Base-by-base conservation (phyloP, 1,140 invertebrate species). In the Pissodes strobi region DNA sequence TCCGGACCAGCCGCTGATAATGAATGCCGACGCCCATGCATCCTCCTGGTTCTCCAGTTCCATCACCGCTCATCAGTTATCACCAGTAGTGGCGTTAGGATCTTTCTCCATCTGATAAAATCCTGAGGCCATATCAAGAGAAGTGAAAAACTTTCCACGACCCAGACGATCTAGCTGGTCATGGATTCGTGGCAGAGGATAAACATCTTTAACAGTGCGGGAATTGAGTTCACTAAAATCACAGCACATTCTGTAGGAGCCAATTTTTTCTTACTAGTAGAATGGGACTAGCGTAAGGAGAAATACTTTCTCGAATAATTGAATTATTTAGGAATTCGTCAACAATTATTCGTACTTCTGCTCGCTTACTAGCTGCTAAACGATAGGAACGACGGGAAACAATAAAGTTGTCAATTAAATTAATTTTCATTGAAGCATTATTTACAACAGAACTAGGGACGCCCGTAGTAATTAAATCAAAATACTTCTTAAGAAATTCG, bases 281-380 rank as follows among this genome's bases (percentile, higher is more conserved):
- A 0, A 78, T 72, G 1, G 74, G 48, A 22, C 63, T 65, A 72
- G 77, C 71, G 74, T 75, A 80, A 3, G 71, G 70, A 17, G 74
- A 78, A 5, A 71, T 64, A 13, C 71, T 73, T 55, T 73, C 70
- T 59, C 78, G 68, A 17, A 79, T 76, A 0, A 80, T 72, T 6
- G 70, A 72, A 8, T 71, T 68, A 15, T 66, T 52, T 9, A 78
- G 48, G 67, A 79, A 22, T 3, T 65, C 62, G 5, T 49, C n/a
- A 12, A 68, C 25, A 17, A 60, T 52, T 52, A 45, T 21, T 21
- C 38, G 10, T 12, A 65, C 62, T 10, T 2, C 23, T 60, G 10
- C 10, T 30, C 55, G 22, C 37, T 58, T 23, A 38, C 10, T 23
- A 37, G 23, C 12, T 9, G 56, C 15, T 2, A 68, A 48, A 18